A percentile compares a stretch with the other conserved stretches of the same genome.
Evolutionary conservation across 1,140 invertebrate species (phyloP).

Genomic region (Nymphalis io): DNA sequence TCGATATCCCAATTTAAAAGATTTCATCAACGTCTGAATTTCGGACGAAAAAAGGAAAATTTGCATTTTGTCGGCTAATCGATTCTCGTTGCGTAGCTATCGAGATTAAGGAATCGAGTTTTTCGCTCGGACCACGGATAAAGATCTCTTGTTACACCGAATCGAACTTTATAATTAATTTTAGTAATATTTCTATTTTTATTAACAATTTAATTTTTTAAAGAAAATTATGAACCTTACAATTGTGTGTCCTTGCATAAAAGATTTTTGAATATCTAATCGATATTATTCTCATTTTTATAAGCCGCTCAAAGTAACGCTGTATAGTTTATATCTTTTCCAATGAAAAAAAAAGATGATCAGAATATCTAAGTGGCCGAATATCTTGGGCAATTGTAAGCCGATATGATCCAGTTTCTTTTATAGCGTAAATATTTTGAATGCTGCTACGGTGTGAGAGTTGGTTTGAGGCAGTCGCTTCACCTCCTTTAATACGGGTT

Average conservation of each 20-base stretch:
- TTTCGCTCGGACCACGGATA: conserved; percentile 23
- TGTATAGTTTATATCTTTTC: no score
- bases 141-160: conserved; percentile 24
- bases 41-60: conserved; percentile 29
- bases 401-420: no score
- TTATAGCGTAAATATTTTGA: neutral
- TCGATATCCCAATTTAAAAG: conserved; percentile 11
- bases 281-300: no score
- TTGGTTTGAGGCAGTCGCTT: neutral
- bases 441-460: conserved; percentile 20
- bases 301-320: no score
- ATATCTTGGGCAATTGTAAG: no score
- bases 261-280: no score
- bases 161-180: neutral
- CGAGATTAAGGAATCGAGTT: conserved; percentile 40
- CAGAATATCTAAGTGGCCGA: no score
- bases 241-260: no score
- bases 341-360: no score
- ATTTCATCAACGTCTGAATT: conserved; percentile 13
- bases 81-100: conserved; percentile 40
- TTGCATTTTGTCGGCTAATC: conserved; percentile 45
- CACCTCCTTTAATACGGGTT: neutral
- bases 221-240: no score
- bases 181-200: neutral
- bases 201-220: no score